Conservation (phyloP, 1,140 invertebrate genomes). For the Drosophila kikkawai region DNA sequence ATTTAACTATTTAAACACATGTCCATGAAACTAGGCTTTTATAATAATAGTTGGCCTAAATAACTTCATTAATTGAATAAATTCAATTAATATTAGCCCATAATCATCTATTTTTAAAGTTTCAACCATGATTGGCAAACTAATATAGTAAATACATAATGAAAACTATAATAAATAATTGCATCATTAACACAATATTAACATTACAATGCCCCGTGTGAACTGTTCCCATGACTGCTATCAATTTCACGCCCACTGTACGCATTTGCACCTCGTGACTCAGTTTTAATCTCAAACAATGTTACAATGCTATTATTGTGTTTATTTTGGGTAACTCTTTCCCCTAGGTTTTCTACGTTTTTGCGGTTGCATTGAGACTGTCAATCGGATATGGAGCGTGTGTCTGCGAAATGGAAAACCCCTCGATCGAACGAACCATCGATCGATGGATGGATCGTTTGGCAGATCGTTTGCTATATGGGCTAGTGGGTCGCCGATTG, state of each 20-base stretch:
- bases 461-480: slow-evolving; percentile 53
- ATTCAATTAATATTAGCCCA: not conserved
- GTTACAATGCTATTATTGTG: slow-evolving; percentile 18
- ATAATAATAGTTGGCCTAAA: not conserved
- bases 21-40: not conserved
- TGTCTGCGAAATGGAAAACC: slow-evolving; percentile 46
- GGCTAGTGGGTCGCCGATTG: slow-evolving; percentile 64
- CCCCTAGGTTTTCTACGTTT: slow-evolving; percentile 30
- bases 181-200: slow-evolving; percentile 11
- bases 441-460: slow-evolving; percentile 41
- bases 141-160: not conserved
- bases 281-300: slow-evolving; percentile 26
- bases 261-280: slow-evolving; percentile 38
- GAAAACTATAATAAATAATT: slow-evolving; percentile 7
- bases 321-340: slow-evolving; percentile 28
- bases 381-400: slow-evolving; percentile 43
- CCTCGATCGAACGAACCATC: slow-evolving; percentile 31
- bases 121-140: not conserved
- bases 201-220: slow-evolving; percentile 6
- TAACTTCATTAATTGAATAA: not conserved
- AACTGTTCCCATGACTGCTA: slow-evolving; percentile 15
- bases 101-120: not conserved
- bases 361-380: slow-evolving; percentile 61
- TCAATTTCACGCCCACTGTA: slow-evolving; percentile 20
- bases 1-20: not conserved